Conservation (phyloP, 2,797 vertebrate species). For the Numenius phaeopus region DNA sequence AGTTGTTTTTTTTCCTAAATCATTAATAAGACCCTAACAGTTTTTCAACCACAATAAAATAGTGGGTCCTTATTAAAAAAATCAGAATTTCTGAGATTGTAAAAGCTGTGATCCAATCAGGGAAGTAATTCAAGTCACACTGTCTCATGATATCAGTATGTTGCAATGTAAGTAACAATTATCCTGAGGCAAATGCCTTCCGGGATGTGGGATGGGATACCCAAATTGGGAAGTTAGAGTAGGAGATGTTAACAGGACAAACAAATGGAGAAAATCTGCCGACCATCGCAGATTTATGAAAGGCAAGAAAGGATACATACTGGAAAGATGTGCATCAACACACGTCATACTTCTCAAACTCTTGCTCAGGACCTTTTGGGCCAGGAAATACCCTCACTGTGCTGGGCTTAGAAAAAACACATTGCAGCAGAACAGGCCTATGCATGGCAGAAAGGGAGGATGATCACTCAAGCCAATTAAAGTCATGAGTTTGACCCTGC, state of each 20-base stretch:
- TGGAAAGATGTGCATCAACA: neutral
- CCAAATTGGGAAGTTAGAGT: neutral
- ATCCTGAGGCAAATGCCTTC: neutral
- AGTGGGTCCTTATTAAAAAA: neutral
- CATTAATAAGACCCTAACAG: neutral
- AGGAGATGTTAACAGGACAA: neutral
- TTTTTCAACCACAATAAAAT: neutral
- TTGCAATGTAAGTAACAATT: neutral
- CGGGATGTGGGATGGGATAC: neutral
- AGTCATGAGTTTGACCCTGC: neutral
- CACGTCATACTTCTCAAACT: neutral
- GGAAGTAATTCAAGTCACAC: neutral
- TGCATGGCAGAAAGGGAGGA: neutral
- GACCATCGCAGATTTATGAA: neutral
- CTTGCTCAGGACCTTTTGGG: neutral
- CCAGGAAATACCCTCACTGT: fast-evolving
- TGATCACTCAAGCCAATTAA: neutral
- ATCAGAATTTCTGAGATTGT: neutral
- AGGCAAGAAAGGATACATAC: neutral
- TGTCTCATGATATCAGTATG: neutral
- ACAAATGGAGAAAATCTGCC: neutral
- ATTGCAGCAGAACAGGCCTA: neutral
- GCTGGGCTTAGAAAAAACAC: neutral
- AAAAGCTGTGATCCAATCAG: neutral
- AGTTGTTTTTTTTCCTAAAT: neutral